These are phyloP conservation scores for Melanaphis sacchari DNA, from an alignment of 1,140 invertebrate genomes.

Conservation along the genomic window DNA sequence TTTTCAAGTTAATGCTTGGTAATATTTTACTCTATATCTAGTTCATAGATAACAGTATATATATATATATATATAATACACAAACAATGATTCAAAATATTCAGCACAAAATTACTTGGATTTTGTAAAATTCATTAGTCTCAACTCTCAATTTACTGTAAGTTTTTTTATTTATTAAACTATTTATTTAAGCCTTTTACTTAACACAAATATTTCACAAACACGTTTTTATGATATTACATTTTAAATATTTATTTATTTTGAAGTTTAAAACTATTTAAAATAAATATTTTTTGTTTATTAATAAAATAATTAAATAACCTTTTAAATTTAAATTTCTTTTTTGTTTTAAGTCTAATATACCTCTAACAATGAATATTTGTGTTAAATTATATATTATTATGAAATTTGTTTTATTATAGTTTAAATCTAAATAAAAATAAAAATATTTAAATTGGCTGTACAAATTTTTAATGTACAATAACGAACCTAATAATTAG, in stretches of 20 bases:
- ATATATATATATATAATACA: background rate
- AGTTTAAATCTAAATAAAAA: background rate
- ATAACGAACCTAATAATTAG: background rate
- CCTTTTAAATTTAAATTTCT: background rate
- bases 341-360: background rate
- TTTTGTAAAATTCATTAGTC: background rate
- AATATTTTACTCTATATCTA: background rate
- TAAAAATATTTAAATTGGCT: background rate
- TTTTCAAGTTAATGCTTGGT: background rate
- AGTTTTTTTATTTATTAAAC: background rate
- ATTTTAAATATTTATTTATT: background rate
- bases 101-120: background rate
- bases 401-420: no score
- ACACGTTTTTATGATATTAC: background rate
- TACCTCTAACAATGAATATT: background rate
- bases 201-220: background rate
- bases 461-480: background rate
- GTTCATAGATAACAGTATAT: background rate
- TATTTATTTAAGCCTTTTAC: background rate
- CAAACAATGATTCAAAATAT: background rate
- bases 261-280: background rate
- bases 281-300: background rate
- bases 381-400: background rate
- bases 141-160: background rate
- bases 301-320: background rate